phyloP scores from a whole-genome alignment of 2,113 vertebrate genomes.

The Panthera uncia region DNA sequence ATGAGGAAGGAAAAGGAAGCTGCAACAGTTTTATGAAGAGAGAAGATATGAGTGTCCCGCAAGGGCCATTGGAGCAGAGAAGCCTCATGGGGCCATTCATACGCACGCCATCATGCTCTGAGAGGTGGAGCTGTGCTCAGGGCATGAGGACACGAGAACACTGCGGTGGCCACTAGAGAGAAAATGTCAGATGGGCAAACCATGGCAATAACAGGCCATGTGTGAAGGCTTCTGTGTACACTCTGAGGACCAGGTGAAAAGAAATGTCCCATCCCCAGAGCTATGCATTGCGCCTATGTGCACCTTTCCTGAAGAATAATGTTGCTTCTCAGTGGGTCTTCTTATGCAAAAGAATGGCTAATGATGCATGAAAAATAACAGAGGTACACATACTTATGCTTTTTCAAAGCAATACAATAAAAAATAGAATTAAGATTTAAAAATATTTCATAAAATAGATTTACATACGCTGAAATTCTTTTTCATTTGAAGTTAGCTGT shows the following conservation, averaged over 20 bases:
- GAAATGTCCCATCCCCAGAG: not conserved
- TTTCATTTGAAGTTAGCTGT: not conserved
- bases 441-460: not conserved
- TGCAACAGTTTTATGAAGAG: rapidly evolving
- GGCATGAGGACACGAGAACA: not conserved
- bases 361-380: not conserved
- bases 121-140: not conserved
- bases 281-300: not conserved
- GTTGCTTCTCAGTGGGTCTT: not conserved
- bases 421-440: not conserved
- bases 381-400: not conserved
- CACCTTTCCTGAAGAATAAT: not conserved
- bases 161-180: not conserved
- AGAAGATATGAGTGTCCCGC: not conserved
- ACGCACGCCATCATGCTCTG: not conserved
- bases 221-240: not conserved
- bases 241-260: not conserved
- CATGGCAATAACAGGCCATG: not conserved
- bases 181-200: not conserved
- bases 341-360: not conserved
- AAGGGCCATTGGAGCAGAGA: not conserved
- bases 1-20: not conserved
- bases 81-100: not conserved
- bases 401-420: not conserved
- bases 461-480: not conserved